Evolutionary conservation across 2,888 invertebrate genomes (phyloP).

Genomic region (Uloborus plumipes): DNA sequence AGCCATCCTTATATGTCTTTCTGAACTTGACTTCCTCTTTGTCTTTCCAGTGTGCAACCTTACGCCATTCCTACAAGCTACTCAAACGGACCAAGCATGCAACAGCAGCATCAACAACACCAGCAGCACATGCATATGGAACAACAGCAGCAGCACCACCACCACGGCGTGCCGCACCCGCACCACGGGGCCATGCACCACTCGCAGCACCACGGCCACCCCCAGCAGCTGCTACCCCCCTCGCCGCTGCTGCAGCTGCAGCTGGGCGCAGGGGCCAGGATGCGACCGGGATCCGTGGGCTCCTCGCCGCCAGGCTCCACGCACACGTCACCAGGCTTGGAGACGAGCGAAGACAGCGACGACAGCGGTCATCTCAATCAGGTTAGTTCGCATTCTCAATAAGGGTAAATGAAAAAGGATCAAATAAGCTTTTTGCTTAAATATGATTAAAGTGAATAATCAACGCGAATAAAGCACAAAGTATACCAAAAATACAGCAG

Average conservation of each 20-base stretch:
- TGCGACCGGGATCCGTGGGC: slow-evolving; percentile 44
- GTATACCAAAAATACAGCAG: no score
- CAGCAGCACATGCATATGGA: slow-evolving; percentile 21
- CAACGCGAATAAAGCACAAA: no score
- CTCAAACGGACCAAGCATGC: slow-evolving; percentile 36
- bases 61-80: slow-evolving; percentile 51
- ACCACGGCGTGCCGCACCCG: slow-evolving; percentile 20
- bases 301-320: slow-evolving; percentile 68
- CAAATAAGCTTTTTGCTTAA: no score
- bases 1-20: no score
- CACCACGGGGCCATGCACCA: slow-evolving; percentile 36
- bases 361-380: slow-evolving; percentile 74
- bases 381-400: slow-evolving; percentile 66
- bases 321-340: slow-evolving; percentile 75
- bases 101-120: slow-evolving; percentile 30
- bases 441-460: no score
- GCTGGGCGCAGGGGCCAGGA: slow-evolving; percentile 20
- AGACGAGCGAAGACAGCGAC: slow-evolving; percentile 89
- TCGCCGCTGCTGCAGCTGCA: slow-evolving; percentile 32
- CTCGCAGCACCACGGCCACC: slow-evolving; percentile 32
- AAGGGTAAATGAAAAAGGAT: no score
- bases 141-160: slow-evolving; percentile 20
- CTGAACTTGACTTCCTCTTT: not conserved
- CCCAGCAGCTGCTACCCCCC: slow-evolving; percentile 39
- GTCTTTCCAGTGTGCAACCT: slow-evolving; percentile 44